Evolutionary conservation across 2,113 vertebrate species (phyloP).

Genomic region (Chunga burmeisteri): DNA sequence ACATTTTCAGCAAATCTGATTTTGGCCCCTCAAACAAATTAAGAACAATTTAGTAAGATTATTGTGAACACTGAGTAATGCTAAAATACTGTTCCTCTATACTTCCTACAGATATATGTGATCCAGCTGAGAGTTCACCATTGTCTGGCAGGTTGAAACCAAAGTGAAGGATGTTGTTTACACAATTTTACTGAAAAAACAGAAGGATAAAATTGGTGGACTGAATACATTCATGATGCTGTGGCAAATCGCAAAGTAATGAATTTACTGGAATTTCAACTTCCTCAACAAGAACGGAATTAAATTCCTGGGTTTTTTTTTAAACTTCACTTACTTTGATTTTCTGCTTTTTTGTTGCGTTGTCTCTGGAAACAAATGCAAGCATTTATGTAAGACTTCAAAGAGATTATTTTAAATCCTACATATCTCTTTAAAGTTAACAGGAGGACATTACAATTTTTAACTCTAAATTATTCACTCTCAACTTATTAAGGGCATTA

Average conservation of each 20-base stretch:
- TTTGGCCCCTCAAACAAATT: neutral
- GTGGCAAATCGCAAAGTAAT: neutral
- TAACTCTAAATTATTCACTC: neutral
- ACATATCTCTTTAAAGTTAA: neutral
- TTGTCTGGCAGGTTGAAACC: neutral
- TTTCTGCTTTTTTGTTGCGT: neutral
- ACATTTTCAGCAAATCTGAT: neutral
- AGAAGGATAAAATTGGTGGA: neutral
- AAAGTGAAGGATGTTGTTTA: neutral
- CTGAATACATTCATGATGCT: neutral
- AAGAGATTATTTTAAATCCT: neutral
- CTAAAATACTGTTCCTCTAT: neutral
- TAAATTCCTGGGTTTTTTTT: neutral
- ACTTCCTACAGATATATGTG: neutral
- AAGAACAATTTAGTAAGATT: neutral
- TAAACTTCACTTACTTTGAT: neutral
- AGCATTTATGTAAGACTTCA: neutral
- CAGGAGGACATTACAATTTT: neutral
- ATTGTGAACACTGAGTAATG: neutral
- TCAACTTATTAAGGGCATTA: neutral
- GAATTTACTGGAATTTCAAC: neutral
- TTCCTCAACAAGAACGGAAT: neutral
- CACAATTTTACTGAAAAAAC: neutral
- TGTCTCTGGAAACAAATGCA: neutral
- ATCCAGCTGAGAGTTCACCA: neutral